phyloP scores from a whole-genome alignment of 2,888 invertebrate genomes.

The Chaitophorus viminalis region DNA sequence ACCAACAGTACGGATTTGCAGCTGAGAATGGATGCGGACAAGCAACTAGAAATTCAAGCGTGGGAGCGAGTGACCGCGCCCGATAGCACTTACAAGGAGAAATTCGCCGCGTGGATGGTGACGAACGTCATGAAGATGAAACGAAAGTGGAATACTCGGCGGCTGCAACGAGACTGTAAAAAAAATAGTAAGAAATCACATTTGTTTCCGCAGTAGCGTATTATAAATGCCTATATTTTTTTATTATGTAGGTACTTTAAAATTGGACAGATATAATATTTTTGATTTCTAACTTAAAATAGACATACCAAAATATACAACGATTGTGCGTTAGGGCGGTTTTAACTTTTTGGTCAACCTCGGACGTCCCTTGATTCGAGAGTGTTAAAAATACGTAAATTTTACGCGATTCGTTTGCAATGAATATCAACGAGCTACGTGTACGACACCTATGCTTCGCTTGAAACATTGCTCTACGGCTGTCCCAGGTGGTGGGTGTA shows the following conservation, averaged over 20 bases:
- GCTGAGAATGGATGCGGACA: conserved; percentile 60
- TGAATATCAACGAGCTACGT: no score
- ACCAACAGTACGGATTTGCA: conserved; percentile 15
- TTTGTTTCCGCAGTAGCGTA: neutral
- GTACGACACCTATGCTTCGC: no score
- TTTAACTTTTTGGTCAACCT: no score
- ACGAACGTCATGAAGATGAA: conserved; percentile 63
- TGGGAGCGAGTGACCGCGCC: conserved; percentile 62
- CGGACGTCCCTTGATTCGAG: no score
- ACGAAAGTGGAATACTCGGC: conserved; percentile 50
- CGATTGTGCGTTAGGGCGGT: neutral
- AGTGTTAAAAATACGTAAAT: no score
- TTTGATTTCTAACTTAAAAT: neutral
- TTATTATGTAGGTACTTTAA: neutral
- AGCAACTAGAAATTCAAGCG: conserved; percentile 50
- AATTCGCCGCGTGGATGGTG: conserved; percentile 63
- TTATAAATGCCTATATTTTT: no score
- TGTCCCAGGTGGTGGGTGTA: no score
- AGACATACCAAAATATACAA: no score
- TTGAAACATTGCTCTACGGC: no score
- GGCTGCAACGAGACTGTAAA: neutral
- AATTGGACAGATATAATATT: neutral
- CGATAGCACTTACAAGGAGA: conserved; percentile 60
- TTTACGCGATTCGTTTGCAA: no score
- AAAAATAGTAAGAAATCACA: neutral